Evolutionary conservation across 2,888 invertebrate species (phyloP).

Genomic region (Diaprepes abbreviatus): DNA sequence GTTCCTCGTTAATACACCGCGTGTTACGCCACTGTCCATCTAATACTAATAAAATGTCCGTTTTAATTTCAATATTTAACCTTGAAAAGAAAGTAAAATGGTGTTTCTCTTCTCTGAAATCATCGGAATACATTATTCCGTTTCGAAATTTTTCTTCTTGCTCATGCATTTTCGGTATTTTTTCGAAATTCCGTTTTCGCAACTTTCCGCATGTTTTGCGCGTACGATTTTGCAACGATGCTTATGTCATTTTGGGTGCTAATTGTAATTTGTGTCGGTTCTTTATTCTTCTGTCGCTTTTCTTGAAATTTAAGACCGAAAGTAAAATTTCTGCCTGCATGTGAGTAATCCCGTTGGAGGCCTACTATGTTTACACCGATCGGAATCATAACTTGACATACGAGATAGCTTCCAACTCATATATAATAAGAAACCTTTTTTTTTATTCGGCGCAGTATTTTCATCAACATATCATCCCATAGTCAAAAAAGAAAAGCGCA

Average conservation of each 20-base stretch:
- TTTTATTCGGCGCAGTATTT: too few relatives aligned
- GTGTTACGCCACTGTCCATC: not conserved
- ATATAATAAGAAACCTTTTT: too few relatives aligned
- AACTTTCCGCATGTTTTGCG: not conserved
- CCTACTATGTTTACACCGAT: not conserved
- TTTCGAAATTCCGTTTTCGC: not conserved
- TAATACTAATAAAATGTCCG: constrained; percentile 2
- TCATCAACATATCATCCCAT: too few relatives aligned
- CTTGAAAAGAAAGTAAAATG: constrained; percentile 41
- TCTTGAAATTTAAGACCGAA: constrained; percentile 38
- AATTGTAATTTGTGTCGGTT: constrained; percentile 7
- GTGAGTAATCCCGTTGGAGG: not conserved
- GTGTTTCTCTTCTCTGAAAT: constrained; percentile 26
- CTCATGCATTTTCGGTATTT: not conserved
- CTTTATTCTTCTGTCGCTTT: constrained; percentile 6
- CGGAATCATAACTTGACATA: too few relatives aligned
- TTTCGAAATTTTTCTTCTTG: constrained; percentile 1
- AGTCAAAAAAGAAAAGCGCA: too few relatives aligned
- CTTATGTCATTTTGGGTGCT: constrained; percentile 6
- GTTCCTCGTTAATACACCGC: too few relatives aligned
- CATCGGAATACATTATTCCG: not conserved
- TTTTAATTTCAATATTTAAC: constrained; percentile 32
- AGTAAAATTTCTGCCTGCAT: constrained; percentile 18
- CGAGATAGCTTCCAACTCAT: too few relatives aligned
- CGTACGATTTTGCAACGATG: not conserved